A percentile compares a stretch with the other conserved stretches of the same genome.
Evolutionary conservation across 2,797 vertebrate species (phyloP).

Genomic region (Sebastes oblongus): DNA sequence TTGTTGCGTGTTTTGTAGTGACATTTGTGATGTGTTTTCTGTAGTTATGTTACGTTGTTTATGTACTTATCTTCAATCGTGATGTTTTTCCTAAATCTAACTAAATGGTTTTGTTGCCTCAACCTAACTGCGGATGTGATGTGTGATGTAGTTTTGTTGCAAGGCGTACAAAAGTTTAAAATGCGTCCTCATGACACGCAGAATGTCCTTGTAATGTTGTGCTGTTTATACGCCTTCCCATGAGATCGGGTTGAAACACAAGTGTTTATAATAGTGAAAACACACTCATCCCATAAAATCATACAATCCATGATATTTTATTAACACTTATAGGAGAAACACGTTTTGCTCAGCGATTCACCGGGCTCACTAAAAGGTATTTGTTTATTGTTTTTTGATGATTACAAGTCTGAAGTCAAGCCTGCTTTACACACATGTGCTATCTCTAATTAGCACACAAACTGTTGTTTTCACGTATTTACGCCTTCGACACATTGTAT

Average conservation of each 20-base stretch:
- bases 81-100: too few species aligned
- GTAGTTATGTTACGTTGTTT: too few species aligned
- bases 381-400: not conserved
- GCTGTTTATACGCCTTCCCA: too few species aligned
- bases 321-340: not conserved
- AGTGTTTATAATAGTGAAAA: not conserved
- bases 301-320: not conserved
- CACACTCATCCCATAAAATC: not conserved
- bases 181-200: too few species aligned
- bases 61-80: too few species aligned
- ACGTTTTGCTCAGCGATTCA: not conserved
- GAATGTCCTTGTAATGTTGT: too few species aligned
- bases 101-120: too few species aligned
- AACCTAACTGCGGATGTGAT: too few species aligned
- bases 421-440: not conserved
- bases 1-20: rapidly evolving
- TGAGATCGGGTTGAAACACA: not conserved
- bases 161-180: too few species aligned
- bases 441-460: not conserved
- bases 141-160: too few species aligned
- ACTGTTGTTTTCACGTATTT: not conserved
- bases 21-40: too few species aligned
- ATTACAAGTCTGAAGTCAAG: not conserved
- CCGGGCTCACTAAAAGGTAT: not conserved
- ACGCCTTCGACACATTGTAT: not conserved